phyloP scores from a whole-genome alignment of 2,797 vertebrate genomes.

The Rhinogobio ventralis region DNA sequence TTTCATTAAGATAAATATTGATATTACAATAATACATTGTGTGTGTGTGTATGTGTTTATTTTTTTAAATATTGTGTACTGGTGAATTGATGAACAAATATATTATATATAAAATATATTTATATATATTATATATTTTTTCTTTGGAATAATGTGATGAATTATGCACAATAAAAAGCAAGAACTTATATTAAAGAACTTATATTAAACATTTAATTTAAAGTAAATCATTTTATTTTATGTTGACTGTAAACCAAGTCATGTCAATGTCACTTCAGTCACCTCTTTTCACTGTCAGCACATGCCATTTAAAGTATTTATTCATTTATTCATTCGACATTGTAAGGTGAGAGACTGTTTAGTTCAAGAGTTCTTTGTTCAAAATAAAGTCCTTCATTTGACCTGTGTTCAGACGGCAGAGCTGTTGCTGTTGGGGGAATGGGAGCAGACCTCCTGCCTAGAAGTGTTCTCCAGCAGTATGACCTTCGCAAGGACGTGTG shows the following conservation, averaged over 20 bases:
- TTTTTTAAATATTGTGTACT: background rate
- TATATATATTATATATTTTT: too few species aligned
- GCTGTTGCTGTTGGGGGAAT: constrained; percentile 93
- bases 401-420: constrained; percentile 81
- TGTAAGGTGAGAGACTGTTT: constrained; percentile 22
- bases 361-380: constrained; percentile 14
- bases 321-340: constrained; percentile 6
- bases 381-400: constrained; percentile 12
- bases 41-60: too few species aligned
- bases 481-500: constrained; percentile 96
- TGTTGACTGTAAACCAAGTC: background rate
- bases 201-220: too few species aligned
- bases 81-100: background rate
- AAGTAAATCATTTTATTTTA: background rate
- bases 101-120: too few species aligned
- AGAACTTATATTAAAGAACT: background rate
- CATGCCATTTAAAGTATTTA: constrained; percentile 7
- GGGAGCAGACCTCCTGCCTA: constrained; percentile 91
- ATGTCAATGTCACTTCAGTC: constrained; percentile 1
- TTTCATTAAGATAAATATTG: too few species aligned
- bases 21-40: too few species aligned
- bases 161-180: background rate
- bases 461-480: constrained; percentile 92
- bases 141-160: background rate
- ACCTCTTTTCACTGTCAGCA: constrained; percentile 6